These are phyloP conservation scores for Numenius phaeopus DNA, from an alignment of 2,797 vertebrate genomes.

Conservation along the genomic window DNA sequence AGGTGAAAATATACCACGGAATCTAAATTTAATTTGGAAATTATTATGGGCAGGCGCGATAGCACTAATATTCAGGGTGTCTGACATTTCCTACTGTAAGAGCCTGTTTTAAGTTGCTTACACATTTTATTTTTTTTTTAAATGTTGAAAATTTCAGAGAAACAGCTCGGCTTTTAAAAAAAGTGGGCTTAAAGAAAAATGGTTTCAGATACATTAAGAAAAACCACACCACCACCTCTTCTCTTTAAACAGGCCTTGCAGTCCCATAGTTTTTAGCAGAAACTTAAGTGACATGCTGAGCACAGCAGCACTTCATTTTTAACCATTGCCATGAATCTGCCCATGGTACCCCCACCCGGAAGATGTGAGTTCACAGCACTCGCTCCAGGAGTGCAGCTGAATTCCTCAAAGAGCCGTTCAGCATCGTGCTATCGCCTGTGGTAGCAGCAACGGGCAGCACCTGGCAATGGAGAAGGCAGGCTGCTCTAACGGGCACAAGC, in stretches of 20 bases:
- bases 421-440: rapidly evolving
- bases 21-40: conserved; percentile 46
- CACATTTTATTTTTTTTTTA: background rate
- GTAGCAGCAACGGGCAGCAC: background rate
- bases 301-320: too few species aligned
- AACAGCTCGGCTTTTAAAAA: background rate
- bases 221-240: background rate
- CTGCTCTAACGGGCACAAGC: background rate
- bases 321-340: background rate
- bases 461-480: background rate
- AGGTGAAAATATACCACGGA: conserved; percentile 25
- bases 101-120: background rate
- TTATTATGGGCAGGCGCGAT: background rate
- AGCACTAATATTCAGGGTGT: background rate
- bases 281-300: background rate
- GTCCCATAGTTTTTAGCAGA: background rate
- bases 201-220: background rate
- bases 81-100: background rate
- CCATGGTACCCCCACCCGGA: background rate
- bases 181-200: background rate
- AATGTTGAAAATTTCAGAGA: background rate
- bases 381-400: rapidly evolving
- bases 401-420: background rate
- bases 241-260: background rate
- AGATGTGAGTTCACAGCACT: rapidly evolving